Evolutionary conservation across 2,113 vertebrate genomes (phyloP).

Genomic region (Erythrolamprus reginae): DNA sequence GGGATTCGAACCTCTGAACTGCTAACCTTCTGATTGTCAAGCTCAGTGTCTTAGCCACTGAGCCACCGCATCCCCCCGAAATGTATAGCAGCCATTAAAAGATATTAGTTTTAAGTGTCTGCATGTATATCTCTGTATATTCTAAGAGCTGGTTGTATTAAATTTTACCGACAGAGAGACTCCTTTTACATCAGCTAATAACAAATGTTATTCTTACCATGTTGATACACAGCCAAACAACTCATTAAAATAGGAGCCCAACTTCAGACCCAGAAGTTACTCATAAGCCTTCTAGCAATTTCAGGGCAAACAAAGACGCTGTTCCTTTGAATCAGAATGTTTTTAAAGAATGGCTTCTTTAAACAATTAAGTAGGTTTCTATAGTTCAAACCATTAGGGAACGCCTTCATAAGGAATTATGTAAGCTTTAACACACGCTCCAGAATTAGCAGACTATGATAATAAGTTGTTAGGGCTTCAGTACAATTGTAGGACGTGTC

Average conservation of each 20-base stretch:
- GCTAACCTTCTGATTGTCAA: too few relatives aligned
- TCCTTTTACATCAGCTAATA: background rate
- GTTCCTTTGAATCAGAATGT: background rate
- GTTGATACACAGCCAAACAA: background rate
- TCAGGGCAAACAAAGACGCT: background rate
- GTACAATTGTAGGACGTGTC: slow-evolving; percentile 4
- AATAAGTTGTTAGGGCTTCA: background rate
- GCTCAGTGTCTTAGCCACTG: too few relatives aligned
- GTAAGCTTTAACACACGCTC: background rate
- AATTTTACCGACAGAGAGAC: background rate
- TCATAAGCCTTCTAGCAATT: background rate
- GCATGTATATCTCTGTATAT: background rate
- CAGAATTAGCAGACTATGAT: background rate
- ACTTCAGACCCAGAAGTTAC: background rate
- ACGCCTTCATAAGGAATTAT: background rate
- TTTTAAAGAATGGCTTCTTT: background rate
- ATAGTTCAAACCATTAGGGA: background rate
- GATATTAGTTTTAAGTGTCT: background rate
- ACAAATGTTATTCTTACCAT: slow-evolving; percentile 1
- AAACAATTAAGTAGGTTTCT: background rate
- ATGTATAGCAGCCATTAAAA: background rate
- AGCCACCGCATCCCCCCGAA: background rate
- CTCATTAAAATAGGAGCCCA: background rate
- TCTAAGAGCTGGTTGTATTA: background rate
- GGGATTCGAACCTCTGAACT: too few relatives aligned